Conservation (phyloP, 2,797 vertebrate species). For the Rhynchotus rufescens region DNA sequence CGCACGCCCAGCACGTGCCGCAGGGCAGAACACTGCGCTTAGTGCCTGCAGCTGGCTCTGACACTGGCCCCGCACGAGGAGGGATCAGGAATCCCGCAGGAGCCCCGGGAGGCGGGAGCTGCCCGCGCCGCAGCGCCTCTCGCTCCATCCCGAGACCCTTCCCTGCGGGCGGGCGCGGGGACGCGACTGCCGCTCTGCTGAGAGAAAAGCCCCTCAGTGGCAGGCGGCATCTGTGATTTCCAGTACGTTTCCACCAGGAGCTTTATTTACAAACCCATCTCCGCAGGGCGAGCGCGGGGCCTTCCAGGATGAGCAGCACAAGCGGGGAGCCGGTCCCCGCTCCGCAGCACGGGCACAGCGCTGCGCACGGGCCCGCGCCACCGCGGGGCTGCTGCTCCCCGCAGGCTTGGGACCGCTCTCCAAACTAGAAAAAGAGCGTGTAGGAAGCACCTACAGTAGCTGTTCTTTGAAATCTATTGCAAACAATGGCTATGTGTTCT, state of each 20-base stretch:
- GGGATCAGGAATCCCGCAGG: too few species aligned
- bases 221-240: background rate
- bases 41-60: too few species aligned
- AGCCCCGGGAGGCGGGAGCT: too few species aligned
- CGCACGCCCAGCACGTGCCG: background rate
- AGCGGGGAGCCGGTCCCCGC: background rate
- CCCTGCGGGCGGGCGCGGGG: too few species aligned
- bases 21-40: too few species aligned
- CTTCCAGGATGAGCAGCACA: background rate
- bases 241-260: background rate
- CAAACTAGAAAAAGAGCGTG: background rate
- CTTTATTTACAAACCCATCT: background rate
- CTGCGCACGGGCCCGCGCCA: too few species aligned
- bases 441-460: background rate
- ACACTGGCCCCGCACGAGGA: too few species aligned
- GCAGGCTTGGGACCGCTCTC: background rate
- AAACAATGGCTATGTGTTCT: background rate
- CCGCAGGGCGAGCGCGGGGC: background rate
- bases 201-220: background rate
- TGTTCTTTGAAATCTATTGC: background rate
- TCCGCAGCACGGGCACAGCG: too few species aligned
- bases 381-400: too few species aligned
- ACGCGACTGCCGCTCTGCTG: background rate
- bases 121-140: too few species aligned
- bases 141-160: too few species aligned